These are phyloP conservation scores for Coecobrya sp. DNA, from an alignment of 2,888 invertebrate genomes.

Conservation along the genomic window DNA sequence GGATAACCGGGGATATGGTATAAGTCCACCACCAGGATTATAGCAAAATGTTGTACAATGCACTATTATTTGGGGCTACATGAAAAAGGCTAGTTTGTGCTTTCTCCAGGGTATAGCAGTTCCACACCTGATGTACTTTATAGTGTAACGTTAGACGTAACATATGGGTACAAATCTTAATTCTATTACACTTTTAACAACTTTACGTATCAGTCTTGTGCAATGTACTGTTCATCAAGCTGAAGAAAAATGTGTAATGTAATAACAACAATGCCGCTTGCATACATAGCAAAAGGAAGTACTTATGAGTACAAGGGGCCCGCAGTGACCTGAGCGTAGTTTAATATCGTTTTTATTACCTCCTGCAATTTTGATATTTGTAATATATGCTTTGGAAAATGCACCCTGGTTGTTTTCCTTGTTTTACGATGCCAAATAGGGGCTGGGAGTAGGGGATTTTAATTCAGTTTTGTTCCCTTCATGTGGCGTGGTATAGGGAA, in stretches of 20 bases:
- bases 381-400: background rate
- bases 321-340: background rate
- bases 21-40: background rate
- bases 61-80: background rate
- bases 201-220: background rate
- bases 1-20: background rate
- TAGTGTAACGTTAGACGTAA: background rate
- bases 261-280: background rate
- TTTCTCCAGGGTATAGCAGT: slow-evolving; percentile 5
- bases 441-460: slow-evolving; percentile 7
- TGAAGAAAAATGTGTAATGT: background rate
- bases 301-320: background rate
- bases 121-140: background rate
- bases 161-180: background rate
- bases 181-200: slow-evolving; percentile 12
- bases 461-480: slow-evolving; percentile 26
- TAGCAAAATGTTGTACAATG: background rate
- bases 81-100: background rate
- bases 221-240: background rate
- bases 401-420: background rate
- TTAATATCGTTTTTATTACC: background rate
- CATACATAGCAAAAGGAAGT: background rate
- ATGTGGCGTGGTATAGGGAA: background rate
- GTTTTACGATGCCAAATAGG: slow-evolving; percentile 20
- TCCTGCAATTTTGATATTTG: background rate